Base-by-base conservation (phyloP, 2,888 invertebrate genomes). In the Pecten maximus region DNA sequence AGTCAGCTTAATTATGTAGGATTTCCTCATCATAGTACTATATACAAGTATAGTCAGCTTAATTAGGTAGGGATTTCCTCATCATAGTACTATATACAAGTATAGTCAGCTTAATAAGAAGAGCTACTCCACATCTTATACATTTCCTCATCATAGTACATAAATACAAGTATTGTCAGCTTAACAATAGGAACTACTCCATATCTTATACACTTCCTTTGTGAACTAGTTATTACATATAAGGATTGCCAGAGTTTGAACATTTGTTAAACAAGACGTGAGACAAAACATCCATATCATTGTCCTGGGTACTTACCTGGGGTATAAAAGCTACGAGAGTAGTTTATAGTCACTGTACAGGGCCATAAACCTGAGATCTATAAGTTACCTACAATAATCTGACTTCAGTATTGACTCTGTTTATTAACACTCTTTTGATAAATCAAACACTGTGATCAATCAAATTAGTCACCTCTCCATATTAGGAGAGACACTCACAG, bases 401-500 rank as follows among this genome's bases (percentile, higher is more conserved):
- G 4, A 23, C 60, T n/a, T 60, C 23, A 60, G n/a, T 60, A 60
- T 60, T 60, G 60, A n/a, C 23, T n/a, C 60, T 48, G 48, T 48
- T 48, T 48, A 48, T 15, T 48, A 16, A 48, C 48, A 48, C 19
- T 19, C 48, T 2, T 48, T 48, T n/a, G n/a, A 48, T 48, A 48
- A 48, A 48, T 48, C 48, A 48, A 15, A 16, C n/a, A 60, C 3
- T n/a, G 60, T 60, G 6, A 60, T 6, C 16, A 60, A 60, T 23
- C 4, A 44, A 44, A 44, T 54, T 19, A 54, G 19, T 54, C 50
- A 54, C 90, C 95, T 95, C 95, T 93, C 93, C 93, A 91, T 94
- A 94, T 88, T 90, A 94, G 16, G 92, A 48, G 2, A 88, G 92
- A 89, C 95, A 95, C 4, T 87, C 15, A 89, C 94, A 94, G 28